Conservation (phyloP, 1,140 invertebrate species). For the Solenopsis fugax region DNA sequence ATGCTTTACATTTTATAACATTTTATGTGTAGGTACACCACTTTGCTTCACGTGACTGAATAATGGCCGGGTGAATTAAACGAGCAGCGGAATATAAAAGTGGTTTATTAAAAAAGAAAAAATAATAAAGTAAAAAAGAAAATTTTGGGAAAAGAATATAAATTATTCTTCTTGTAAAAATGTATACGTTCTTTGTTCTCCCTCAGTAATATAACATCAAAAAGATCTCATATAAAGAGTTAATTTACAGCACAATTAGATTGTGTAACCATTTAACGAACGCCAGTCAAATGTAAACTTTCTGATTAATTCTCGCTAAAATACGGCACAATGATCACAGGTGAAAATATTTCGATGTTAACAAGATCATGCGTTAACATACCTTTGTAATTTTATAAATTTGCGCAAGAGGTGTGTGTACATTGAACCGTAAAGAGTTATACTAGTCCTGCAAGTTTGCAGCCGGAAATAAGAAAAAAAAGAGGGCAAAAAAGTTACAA, state of each 20-base stretch:
- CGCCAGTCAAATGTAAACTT: constrained; percentile 15
- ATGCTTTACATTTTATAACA: background rate
- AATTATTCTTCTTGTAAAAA: constrained; percentile 7
- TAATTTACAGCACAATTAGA: constrained; percentile 34
- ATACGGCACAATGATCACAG: background rate
- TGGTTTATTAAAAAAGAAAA: constrained; percentile 14
- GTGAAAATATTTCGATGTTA: constrained; percentile 22
- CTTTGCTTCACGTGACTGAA: background rate
- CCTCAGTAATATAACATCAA: constrained; percentile 4
- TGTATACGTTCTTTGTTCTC: background rate
- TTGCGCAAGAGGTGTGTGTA: constrained; percentile 6
- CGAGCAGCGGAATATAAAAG: too few relatives aligned
- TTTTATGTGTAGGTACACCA: background rate
- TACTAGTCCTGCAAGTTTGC: constrained; percentile 32
- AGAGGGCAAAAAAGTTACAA: constrained; percentile 19
- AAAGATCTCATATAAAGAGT: background rate
- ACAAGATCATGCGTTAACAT: constrained; percentile 41
- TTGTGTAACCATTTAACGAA: constrained; percentile 23
- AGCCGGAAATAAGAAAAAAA: background rate
- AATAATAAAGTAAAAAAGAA: background rate
- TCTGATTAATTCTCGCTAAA: background rate
- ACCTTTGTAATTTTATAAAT: constrained; percentile 26
- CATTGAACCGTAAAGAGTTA: constrained; percentile 37
- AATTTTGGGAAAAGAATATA: constrained; percentile 3
- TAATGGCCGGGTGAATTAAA: background rate